A percentile compares a stretch with the other conserved stretches of the same genome.
These are phyloP conservation scores for Drosophila ficusphila DNA, from an alignment of 1,140 invertebrate genomes.

Conservation along the genomic window DNA sequence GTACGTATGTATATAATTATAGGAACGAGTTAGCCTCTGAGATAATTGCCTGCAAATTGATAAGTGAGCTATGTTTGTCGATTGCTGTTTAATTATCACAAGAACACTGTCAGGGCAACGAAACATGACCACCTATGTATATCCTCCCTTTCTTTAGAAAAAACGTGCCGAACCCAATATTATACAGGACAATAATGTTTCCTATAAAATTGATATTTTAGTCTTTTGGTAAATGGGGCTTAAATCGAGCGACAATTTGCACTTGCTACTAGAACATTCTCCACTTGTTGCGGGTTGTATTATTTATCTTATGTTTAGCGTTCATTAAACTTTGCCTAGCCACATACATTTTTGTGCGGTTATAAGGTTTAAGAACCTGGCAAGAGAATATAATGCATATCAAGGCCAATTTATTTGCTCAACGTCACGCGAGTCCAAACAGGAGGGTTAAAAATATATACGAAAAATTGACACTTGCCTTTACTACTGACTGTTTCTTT, in stretches of 20 bases:
- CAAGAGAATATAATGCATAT: slow-evolving; percentile 12
- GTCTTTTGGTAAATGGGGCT: too few species aligned
- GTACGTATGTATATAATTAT: neutral
- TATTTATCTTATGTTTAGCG: slow-evolving; percentile 22
- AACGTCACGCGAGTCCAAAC: neutral
- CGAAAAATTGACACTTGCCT: neutral
- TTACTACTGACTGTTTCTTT: neutral
- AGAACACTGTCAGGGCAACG: slow-evolving; percentile 5
- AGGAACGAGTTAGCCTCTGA: slow-evolving; percentile 33
- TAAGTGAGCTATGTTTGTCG: slow-evolving; percentile 1
- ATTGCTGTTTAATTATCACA: slow-evolving; percentile 18
- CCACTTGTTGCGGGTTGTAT: slow-evolving; percentile 29
- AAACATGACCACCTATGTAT: neutral
- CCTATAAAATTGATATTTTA: neutral
- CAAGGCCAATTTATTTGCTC: slow-evolving; percentile 25
- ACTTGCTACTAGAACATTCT: slow-evolving; percentile 8
- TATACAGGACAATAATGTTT: neutral
- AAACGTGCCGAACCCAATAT: neutral
- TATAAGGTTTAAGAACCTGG: slow-evolving; percentile 43
- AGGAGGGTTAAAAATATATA: slow-evolving; percentile 2
- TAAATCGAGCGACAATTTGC: neutral
- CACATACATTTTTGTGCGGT: slow-evolving; percentile 7
- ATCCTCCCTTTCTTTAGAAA: neutral
- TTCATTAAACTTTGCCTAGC: slow-evolving; percentile 52
- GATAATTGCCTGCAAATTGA: slow-evolving; percentile 40